Conservation (phyloP, 2,797 vertebrate species). For the Tauraco hartlaubi region DNA sequence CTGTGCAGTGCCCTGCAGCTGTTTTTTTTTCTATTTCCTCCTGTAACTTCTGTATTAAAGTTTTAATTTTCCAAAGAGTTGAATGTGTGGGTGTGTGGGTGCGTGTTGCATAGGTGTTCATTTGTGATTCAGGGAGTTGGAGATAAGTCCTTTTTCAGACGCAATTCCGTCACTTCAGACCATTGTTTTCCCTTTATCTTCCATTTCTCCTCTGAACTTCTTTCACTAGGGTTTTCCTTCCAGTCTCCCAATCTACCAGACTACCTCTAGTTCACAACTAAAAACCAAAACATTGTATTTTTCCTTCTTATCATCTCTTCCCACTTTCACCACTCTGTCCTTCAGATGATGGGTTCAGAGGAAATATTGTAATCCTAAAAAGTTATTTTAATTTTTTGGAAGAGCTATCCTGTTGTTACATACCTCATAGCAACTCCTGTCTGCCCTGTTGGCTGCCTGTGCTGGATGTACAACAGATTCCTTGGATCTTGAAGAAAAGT, state of each 20-base stretch:
- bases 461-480: neutral
- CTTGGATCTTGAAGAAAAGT: neutral
- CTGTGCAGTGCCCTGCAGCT: neutral
- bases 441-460: neutral
- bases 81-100: no score
- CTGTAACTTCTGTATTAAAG: neutral
- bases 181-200: neutral
- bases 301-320: neutral
- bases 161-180: neutral
- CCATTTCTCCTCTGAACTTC: neutral
- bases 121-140: neutral
- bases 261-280: neutral
- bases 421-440: neutral
- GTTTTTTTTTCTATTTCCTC: neutral
- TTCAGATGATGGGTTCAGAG: neutral
- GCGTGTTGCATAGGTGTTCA: neutral
- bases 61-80: neutral
- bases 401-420: neutral
- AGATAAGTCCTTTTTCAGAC: neutral
- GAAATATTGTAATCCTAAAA: neutral
- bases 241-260: neutral
- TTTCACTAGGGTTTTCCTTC: neutral
- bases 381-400: neutral
- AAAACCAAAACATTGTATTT: neutral
- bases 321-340: neutral